A percentile compares a stretch with the other conserved stretches of the same genome.
These are phyloP conservation scores for Prionace glauca DNA, from an alignment of 2,797 vertebrate species.

Conservation along the genomic window DNA sequence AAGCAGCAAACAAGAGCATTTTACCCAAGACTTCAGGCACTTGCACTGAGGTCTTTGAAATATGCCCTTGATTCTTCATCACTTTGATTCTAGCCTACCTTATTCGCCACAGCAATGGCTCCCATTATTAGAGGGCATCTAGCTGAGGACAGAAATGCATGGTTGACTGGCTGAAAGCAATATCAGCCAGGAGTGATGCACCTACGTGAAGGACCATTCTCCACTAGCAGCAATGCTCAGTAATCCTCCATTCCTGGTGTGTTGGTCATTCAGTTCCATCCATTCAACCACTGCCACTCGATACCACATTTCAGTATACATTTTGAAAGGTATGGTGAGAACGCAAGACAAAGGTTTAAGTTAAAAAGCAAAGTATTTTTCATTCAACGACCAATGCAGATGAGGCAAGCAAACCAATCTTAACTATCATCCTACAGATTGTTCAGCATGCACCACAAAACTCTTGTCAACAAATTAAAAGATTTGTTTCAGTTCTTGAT, in stretches of 20 bases:
- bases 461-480: not conserved
- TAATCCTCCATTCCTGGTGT: not conserved
- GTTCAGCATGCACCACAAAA: not conserved
- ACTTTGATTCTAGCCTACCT: not conserved
- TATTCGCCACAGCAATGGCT: not conserved
- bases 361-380: not conserved
- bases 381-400: not conserved
- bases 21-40: not conserved
- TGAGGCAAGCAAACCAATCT: not conserved
- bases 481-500: not conserved
- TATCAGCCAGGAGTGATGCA: not conserved
- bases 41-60: not conserved
- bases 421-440: not conserved
- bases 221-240: not conserved
- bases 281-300: not conserved
- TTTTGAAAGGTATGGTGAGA: not conserved
- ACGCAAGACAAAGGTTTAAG: not conserved
- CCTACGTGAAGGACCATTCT: not conserved
- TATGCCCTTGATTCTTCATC: not conserved
- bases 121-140: not conserved
- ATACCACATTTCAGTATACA: not conserved
- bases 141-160: not conserved
- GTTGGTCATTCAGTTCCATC: not conserved
- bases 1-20: not conserved
- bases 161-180: not conserved